These are phyloP conservation scores for Asobara japonica DNA, from an alignment of 1,140 invertebrate genomes.

Conservation along the genomic window DNA sequence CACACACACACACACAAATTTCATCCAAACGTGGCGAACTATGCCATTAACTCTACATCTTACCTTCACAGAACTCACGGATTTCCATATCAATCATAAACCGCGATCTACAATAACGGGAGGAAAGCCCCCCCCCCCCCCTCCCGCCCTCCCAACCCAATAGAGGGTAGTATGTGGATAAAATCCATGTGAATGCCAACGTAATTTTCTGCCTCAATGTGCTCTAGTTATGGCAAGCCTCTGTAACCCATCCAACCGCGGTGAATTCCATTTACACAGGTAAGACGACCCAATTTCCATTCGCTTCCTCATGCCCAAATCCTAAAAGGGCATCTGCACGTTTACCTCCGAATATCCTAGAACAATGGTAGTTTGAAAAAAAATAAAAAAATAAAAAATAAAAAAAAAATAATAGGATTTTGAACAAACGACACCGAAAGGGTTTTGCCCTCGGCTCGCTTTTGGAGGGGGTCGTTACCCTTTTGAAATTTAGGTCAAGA, in stretches of 20 bases:
- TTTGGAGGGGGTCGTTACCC: constrained; percentile 29
- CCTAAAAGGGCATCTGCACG: constrained; percentile 26
- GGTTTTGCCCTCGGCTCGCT: constrained; percentile 21
- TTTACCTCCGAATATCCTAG: not conserved
- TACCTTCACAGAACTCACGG: not conserved
- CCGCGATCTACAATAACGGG: not conserved
- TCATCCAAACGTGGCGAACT: too few species aligned
- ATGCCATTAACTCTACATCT: not conserved
- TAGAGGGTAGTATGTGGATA: not conserved
- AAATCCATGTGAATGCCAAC: constrained; percentile 27
- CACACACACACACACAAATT: too few species aligned
- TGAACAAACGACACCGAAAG: constrained; percentile 21
- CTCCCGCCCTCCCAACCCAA: not conserved
- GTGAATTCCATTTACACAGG: constrained; percentile 28
- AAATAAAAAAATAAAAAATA: constrained; percentile 19
- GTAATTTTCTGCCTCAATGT: constrained; percentile 28
- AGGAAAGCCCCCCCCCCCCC: not conserved
- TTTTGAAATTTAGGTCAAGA: constrained; percentile 24
- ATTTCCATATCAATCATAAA: constrained; percentile 18
- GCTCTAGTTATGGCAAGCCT: not conserved
- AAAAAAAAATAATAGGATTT: not conserved
- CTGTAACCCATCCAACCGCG: constrained; percentile 13
- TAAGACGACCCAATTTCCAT: constrained; percentile 28
- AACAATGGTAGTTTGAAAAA: constrained; percentile 20
- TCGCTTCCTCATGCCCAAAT: not conserved